Conservation (phyloP, 35 echinoderm and acorn worm genomes). For the Eucidaris tribuloides region DNA sequence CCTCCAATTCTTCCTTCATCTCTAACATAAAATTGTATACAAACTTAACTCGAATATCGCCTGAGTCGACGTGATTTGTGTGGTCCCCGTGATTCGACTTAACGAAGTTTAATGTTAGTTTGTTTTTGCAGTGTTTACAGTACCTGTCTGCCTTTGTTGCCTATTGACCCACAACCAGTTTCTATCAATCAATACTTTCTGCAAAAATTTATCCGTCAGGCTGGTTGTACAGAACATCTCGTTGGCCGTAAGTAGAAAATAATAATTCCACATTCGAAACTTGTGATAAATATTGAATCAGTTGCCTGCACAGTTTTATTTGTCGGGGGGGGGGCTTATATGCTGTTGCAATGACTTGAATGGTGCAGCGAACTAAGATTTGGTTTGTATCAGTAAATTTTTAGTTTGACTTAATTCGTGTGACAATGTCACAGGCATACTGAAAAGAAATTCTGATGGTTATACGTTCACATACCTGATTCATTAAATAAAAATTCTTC, state of each 20-base stretch:
- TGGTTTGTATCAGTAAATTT: too few species aligned
- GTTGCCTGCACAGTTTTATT: background rate
- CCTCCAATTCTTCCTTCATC: too few species aligned
- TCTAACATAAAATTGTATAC: background rate
- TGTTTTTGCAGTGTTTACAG: conserved; percentile 34
- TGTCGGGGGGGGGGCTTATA: background rate
- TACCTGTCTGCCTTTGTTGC: conserved; percentile 17
- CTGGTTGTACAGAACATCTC: background rate
- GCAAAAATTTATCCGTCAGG: background rate
- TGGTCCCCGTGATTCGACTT: background rate
- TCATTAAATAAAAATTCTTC: too few species aligned
- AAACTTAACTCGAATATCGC: background rate
- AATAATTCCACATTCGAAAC: background rate
- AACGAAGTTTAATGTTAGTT: background rate
- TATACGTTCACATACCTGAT: too few species aligned
- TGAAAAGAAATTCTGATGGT: too few species aligned
- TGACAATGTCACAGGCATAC: background rate
- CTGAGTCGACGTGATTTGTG: background rate
- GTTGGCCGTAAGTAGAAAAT: conserved; percentile 13
- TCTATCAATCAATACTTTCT: conserved; percentile 42
- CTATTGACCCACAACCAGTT: conserved; percentile 30
- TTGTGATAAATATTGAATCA: background rate
- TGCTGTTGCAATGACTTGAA: too few species aligned
- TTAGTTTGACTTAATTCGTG: background rate
- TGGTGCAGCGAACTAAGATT: too few species aligned